phyloP scores from a whole-genome alignment of 1,140 invertebrate genomes.

The Drosophila teissieri region DNA sequence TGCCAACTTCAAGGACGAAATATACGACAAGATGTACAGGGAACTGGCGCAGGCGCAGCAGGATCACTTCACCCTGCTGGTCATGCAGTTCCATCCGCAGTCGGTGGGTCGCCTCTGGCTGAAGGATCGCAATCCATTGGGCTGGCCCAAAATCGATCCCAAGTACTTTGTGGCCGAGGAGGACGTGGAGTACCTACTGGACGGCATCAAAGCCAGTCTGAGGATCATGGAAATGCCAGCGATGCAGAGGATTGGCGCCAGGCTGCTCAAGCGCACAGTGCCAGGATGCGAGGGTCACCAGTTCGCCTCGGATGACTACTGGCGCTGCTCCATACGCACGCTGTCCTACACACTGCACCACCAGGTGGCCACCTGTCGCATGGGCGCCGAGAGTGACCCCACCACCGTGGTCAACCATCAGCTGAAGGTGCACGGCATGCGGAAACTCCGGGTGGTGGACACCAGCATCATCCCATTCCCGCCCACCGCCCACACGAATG shows the following conservation, averaged over 20 bases:
- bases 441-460: conserved; percentile 90
- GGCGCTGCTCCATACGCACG: conserved; percentile 89
- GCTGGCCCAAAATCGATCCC: conserved; percentile 90
- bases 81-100: conserved; percentile 90
- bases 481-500: conserved; percentile 90
- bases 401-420: conserved; percentile 91
- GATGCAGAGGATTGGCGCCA: conserved; percentile 87
- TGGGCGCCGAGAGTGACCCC: conserved; percentile 89
- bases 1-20: conserved; percentile 86
- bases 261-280: conserved; percentile 86
- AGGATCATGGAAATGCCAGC: conserved; percentile 87
- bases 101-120: conserved; percentile 89
- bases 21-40: conserved; percentile 87
- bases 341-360: conserved; percentile 89
- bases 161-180: conserved; percentile 89
- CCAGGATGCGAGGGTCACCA: conserved; percentile 86
- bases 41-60: conserved; percentile 85
- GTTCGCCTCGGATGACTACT: conserved; percentile 89
- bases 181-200: conserved; percentile 89
- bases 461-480: conserved; percentile 91
- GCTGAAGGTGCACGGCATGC: conserved; percentile 90
- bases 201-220: conserved; percentile 88
- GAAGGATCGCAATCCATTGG: conserved; percentile 89
- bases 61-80: conserved; percentile 89
- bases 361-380: conserved; percentile 90